Conservation (phyloP, 2,888 invertebrate genomes). For the Oscheius sp. region DNA sequence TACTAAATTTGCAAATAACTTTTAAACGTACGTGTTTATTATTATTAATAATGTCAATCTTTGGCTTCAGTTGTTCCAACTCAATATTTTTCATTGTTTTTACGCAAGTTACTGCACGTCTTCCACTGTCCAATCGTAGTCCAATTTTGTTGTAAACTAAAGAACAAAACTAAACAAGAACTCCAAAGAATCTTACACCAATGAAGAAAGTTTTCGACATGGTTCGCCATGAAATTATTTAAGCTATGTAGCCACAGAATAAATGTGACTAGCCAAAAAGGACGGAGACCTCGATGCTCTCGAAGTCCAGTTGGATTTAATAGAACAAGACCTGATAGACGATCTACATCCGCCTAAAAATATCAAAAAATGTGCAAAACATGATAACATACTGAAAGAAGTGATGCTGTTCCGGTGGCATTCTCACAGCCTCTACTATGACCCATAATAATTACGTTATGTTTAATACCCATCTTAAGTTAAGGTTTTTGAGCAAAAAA, state of each 20-base stretch:
- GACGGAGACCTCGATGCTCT: conserved; percentile 45
- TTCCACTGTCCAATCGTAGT: conserved; percentile 33
- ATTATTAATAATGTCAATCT: conserved; percentile 26
- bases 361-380: not conserved
- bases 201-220: conserved; percentile 31
- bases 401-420: conserved; percentile 32
- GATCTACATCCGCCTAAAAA: conserved; percentile 30
- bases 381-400: conserved; percentile 12
- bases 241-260: conserved; percentile 25
- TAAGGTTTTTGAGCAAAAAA: not conserved
- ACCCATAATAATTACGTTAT: conserved; percentile 39
- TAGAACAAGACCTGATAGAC: conserved; percentile 41
- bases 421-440: conserved; percentile 52
- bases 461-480: conserved; percentile 24
- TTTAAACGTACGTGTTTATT: not conserved
- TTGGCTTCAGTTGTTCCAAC: conserved; percentile 23
- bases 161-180: conserved; percentile 2
- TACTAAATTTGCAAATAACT: not conserved
- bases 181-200: conserved; percentile 28
- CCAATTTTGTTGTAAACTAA: conserved; percentile 43
- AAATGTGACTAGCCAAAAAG: conserved; percentile 31
- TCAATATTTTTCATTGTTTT: conserved; percentile 36
- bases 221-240: conserved; percentile 13
- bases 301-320: conserved; percentile 51
- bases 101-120: conserved; percentile 39